Conservation (phyloP, 2,888 invertebrate species). For the Escarpia spicata region DNA sequence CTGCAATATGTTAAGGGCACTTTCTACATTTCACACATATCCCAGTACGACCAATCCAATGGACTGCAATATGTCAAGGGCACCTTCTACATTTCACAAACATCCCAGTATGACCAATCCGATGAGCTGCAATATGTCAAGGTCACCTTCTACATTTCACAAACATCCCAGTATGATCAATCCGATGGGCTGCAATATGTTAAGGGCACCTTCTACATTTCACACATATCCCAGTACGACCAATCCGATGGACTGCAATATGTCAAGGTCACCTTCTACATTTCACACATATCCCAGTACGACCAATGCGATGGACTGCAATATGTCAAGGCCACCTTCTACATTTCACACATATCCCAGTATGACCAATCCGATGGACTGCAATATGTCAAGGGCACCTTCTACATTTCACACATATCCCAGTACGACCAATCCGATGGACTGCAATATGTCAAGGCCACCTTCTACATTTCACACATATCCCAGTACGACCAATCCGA, state of each 20-base stretch:
- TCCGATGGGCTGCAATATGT: slow-evolving; percentile 74
- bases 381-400: slow-evolving; percentile 40
- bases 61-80: slow-evolving; percentile 73
- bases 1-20: slow-evolving; percentile 67
- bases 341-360: slow-evolving; percentile 78
- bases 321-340: slow-evolving; percentile 35
- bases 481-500: slow-evolving; percentile 69
- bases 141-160: background rate
- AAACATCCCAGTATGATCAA: slow-evolving; percentile 63
- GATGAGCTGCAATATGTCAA: slow-evolving; percentile 73
- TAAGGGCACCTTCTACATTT: slow-evolving; percentile 64
- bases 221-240: slow-evolving; percentile 77
- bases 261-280: background rate
- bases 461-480: slow-evolving; percentile 76
- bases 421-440: slow-evolving; percentile 71
- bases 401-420: slow-evolving; percentile 78
- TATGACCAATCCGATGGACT: slow-evolving; percentile 75
- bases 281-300: slow-evolving; percentile 79
- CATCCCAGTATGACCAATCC: slow-evolving; percentile 66
- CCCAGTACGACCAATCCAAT: slow-evolving; percentile 66
- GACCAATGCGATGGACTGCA: slow-evolving; percentile 74
- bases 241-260: slow-evolving; percentile 74
- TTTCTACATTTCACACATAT: slow-evolving; percentile 77
- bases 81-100: background rate
- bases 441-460: slow-evolving; percentile 67